phyloP scores from a whole-genome alignment of 2,888 invertebrate species.

The Neocrepidodera transversa region DNA sequence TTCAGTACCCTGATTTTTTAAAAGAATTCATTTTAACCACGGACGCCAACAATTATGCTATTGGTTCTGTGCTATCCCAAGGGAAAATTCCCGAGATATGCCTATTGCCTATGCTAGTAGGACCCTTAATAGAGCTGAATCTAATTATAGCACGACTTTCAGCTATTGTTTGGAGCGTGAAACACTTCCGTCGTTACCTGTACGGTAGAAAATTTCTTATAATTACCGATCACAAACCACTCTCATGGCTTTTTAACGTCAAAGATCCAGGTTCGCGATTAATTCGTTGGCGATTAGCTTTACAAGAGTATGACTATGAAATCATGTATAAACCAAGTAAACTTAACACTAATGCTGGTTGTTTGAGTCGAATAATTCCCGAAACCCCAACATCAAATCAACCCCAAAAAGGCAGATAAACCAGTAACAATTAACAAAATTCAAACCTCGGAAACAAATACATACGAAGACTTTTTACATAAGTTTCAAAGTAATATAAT shows the following conservation, averaged over 20 bases:
- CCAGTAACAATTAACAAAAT: neutral
- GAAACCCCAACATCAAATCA: neutral
- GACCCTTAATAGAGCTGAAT: slow-evolving; percentile 50
- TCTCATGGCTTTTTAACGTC: neutral
- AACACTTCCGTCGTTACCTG: slow-evolving; percentile 54
- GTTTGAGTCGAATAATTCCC: neutral
- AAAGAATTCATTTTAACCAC: slow-evolving; percentile 49
- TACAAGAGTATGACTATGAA: slow-evolving; percentile 47
- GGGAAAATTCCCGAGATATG: slow-evolving; percentile 42
- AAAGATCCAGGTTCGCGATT: slow-evolving; percentile 39
- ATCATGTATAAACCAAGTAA: slow-evolving; percentile 4
- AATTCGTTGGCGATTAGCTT: slow-evolving; percentile 48
- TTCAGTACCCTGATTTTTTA: slow-evolving; percentile 47
- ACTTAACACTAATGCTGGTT: neutral
- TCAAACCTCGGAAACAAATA: neutral
- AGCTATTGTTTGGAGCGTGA: slow-evolving; percentile 53
- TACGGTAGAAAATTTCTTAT: slow-evolving; percentile 52
- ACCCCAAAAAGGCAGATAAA: neutral
- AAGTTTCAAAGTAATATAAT: neutral
- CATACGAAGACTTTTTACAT: neutral
- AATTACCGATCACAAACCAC: slow-evolving; percentile 52
- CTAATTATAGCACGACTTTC: slow-evolving; percentile 52
- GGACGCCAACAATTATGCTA: slow-evolving; percentile 50
- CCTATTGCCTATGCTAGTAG: slow-evolving; percentile 53
- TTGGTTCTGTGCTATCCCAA: slow-evolving; percentile 43